These are phyloP conservation scores for Hepsetus odoe DNA, from an alignment of 2,113 vertebrate genomes.

Conservation along the genomic window DNA sequence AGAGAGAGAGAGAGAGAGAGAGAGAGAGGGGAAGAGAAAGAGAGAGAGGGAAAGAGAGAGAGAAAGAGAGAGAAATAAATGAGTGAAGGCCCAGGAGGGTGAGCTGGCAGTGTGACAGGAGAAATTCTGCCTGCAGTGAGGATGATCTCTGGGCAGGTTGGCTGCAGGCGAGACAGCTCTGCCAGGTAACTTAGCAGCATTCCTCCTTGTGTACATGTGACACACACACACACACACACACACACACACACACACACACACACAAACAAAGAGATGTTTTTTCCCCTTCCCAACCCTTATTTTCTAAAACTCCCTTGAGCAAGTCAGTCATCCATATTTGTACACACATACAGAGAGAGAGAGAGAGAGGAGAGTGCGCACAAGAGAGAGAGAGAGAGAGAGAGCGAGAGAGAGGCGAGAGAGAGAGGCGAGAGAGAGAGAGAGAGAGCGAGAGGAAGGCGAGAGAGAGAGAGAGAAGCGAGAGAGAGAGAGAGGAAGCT, in stretches of 20 bases:
- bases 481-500: neutral
- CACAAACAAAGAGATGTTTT: conserved; percentile 4
- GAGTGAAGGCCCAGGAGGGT: conserved; percentile 33
- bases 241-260: conserved; percentile 20
- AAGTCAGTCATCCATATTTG: conserved; percentile 34
- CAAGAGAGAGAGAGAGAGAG: neutral
- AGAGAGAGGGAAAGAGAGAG: conserved; percentile 13
- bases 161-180: conserved; percentile 44
- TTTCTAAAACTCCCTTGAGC: conserved; percentile 30
- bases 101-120: conserved; percentile 41
- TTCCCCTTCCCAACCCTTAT: conserved; percentile 1
- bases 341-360: conserved; percentile 18
- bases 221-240: conserved; percentile 20
- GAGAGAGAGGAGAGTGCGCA: too few species aligned
- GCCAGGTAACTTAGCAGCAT: conserved; percentile 17
- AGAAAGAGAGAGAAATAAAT: conserved; percentile 11
- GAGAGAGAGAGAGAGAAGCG: conserved; percentile 2
- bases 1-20: conserved; percentile 12
- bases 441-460: neutral
- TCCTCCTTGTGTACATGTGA: conserved; percentile 15
- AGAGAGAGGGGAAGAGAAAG: neutral
- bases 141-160: conserved; percentile 44
- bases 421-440: conserved; percentile 11
- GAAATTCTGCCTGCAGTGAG: conserved; percentile 41
- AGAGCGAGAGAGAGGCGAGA: conserved; percentile 5